Percentiles rank a stretch among this genome's conserved stretches.
These are phyloP conservation scores for Anastatus disparis DNA, from an alignment of 1,140 invertebrate genomes.

Conservation along the genomic window DNA sequence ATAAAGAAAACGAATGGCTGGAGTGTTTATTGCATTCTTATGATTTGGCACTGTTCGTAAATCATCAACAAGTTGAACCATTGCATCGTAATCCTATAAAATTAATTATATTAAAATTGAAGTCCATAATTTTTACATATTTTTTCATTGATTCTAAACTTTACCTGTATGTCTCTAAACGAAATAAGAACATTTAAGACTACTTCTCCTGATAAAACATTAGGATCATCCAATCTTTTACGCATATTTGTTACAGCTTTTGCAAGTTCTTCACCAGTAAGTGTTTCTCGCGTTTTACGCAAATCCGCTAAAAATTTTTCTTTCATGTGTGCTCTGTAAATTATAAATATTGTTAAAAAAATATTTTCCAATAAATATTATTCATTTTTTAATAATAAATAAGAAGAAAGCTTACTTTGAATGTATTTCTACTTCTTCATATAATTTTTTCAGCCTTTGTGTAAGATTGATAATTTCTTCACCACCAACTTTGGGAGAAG, in stretches of 20 bases:
- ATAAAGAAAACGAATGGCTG: conserved; percentile 92
- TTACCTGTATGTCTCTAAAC: conserved; percentile 88
- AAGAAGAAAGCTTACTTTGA: conserved; percentile 76
- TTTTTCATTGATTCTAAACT: no score
- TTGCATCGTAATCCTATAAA: conserved; percentile 92
- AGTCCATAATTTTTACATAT: no score
- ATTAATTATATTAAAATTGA: conserved; percentile 40
- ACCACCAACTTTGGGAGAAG: conserved; percentile 70
- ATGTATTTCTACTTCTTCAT: conserved; percentile 95
- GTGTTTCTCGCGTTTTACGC: conserved; percentile 89
- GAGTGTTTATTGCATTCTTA: conserved; percentile 88
- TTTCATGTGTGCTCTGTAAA: conserved; percentile 91
- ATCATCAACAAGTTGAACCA: conserved; percentile 97
- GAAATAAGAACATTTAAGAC: conserved; percentile 93
- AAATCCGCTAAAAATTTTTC: conserved; percentile 97
- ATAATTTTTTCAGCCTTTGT: conserved; percentile 81
- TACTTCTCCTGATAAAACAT: conserved; percentile 94
- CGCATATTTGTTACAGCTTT: conserved; percentile 90
- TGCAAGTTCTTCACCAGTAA: conserved; percentile 86
- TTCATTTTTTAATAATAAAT: not conserved
- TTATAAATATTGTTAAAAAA: conserved; percentile 39
- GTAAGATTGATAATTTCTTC: conserved; percentile 75
- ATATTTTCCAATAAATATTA: not conserved
- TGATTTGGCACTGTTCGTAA: conserved; percentile 92
- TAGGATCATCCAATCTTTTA: conserved; percentile 94